A percentile compares a stretch with the other conserved stretches of the same genome.
Evolutionary conservation across 1,140 invertebrate species (phyloP).

Genomic region (Campoletis sonorensis): DNA sequence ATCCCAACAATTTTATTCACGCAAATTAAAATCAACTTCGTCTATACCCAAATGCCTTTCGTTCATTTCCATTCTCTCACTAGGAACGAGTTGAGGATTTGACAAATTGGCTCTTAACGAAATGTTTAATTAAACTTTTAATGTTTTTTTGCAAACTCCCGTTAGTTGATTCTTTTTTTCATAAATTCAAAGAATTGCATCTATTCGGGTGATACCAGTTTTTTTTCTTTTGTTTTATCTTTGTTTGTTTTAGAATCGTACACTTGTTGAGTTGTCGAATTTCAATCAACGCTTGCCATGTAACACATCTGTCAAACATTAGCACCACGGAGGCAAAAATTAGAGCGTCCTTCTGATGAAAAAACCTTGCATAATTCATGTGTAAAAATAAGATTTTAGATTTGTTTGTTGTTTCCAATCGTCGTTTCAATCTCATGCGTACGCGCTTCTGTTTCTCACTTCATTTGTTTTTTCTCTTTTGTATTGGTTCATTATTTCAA

Average conservation of each 20-base stretch:
- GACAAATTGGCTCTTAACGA: background rate
- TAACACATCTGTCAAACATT: background rate
- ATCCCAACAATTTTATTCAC: background rate
- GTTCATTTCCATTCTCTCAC: background rate
- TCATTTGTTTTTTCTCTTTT: background rate
- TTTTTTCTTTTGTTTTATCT: background rate
- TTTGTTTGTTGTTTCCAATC: background rate
- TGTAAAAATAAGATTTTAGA: background rate
- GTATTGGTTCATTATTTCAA: background rate
- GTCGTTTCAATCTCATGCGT: background rate
- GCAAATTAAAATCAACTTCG: background rate
- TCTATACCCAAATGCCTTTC: background rate
- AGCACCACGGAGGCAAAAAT: background rate
- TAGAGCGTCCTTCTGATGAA: background rate
- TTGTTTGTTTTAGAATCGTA: background rate
- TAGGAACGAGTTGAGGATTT: constrained; percentile 40
- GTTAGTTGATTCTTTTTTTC: constrained; percentile 20
- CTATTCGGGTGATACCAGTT: background rate
- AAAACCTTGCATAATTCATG: background rate
- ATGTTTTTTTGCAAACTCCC: background rate
- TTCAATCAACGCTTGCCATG: background rate
- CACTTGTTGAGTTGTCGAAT: constrained; percentile 13
- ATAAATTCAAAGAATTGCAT: background rate
- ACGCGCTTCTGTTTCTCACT: background rate
- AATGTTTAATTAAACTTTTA: background rate